Evolutionary conservation across 2,113 vertebrate genomes (phyloP).

Genomic region (Sigmodon hispidus): DNA sequence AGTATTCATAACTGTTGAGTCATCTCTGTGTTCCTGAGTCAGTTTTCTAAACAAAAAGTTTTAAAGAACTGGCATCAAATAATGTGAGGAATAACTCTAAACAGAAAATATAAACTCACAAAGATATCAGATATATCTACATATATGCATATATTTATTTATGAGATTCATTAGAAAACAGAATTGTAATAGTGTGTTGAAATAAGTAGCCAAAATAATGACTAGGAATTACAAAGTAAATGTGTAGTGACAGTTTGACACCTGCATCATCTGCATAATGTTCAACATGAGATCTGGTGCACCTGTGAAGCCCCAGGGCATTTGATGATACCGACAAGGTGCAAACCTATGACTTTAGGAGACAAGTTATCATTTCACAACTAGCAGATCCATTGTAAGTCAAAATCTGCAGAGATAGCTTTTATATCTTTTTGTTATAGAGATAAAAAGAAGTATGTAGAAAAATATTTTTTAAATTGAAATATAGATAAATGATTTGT

Average conservation of each 20-base stretch:
- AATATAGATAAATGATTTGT: background rate
- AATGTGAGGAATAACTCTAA: background rate
- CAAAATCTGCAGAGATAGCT: background rate
- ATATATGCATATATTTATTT: background rate
- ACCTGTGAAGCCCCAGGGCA: background rate
- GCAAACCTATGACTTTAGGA: background rate
- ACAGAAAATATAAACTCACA: background rate
- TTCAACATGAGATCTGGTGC: background rate
- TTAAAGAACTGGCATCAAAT: background rate
- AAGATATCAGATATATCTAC: background rate
- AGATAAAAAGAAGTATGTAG: background rate
- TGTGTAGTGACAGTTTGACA: background rate
- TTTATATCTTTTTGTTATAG: background rate
- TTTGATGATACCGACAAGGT: background rate
- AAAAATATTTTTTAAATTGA: slow-evolving; percentile 15
- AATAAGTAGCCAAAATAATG: background rate
- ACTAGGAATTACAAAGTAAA: slow-evolving; percentile 22
- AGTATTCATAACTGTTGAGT: background rate
- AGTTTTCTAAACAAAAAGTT: background rate
- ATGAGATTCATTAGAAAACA: background rate
- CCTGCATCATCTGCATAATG: background rate
- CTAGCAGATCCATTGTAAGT: background rate
- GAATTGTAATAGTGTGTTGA: background rate
- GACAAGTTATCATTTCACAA: background rate
- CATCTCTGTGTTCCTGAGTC: background rate